A percentile compares a stretch with the other conserved stretches of the same genome.
Conservation (phyloP, 2,888 invertebrate species). For the Exocentrus adspersus region DNA sequence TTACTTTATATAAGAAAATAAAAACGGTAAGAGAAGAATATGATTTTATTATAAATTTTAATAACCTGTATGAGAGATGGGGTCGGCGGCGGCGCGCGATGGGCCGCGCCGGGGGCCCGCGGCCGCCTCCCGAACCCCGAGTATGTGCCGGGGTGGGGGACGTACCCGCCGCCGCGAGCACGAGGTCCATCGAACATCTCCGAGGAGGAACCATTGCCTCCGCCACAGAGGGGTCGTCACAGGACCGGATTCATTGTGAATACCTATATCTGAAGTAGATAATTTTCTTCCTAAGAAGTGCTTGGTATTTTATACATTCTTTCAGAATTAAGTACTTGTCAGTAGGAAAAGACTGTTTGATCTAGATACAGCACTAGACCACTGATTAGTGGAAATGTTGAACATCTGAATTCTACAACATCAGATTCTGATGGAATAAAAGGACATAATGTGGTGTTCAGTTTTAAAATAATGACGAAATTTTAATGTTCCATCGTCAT, state of each 20-base stretch:
- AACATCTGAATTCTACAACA: no score
- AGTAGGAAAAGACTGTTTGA: no score
- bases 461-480: no score
- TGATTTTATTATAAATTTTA: constrained; percentile 42
- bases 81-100: constrained; percentile 21
- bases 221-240: constrained; percentile 46
- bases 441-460: no score
- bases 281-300: no score
- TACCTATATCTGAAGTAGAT: no score
- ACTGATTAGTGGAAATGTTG: no score
- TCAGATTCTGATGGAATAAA: no score
- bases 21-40: constrained; percentile 17
- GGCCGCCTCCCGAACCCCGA: constrained; percentile 34
- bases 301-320: no score
- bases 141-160: constrained; percentile 38
- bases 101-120: constrained; percentile 10
- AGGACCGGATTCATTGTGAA: constrained; percentile 36
- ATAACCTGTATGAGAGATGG: constrained; percentile 39
- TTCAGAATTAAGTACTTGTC: no score
- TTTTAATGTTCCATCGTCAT: no score
- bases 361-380: no score
- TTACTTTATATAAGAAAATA: constrained; percentile 21
- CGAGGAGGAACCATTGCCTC: constrained; percentile 58
- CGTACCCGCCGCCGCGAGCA: constrained; percentile 41
- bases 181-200: constrained; percentile 55